Base-by-base conservation (phyloP, 2,113 vertebrate species). In the Crypturellus undulatus region DNA sequence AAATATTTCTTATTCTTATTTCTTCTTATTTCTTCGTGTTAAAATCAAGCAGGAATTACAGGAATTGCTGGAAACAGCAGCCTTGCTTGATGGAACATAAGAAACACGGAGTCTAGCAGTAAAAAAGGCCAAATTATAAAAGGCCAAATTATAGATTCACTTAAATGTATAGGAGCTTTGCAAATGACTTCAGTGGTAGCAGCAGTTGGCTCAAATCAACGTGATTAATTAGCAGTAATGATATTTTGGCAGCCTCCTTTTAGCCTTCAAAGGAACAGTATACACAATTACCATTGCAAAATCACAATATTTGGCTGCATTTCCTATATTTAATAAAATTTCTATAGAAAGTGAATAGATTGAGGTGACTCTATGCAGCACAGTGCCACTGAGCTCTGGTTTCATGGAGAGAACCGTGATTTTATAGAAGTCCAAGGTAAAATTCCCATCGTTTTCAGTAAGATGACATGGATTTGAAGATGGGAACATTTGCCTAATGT, bases 191-290 rank as follows among this genome's bases (percentile, higher is more conserved):
- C 64, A 54, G 82, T 9, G 68, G 63, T n/a, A 93, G 54, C 75
- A 90, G 82, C 54, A 91, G 59, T 1, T 93, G 90, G 85, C 90
- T 90, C 13, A 5, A 67, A 58, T 49, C 54, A 76, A 80, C 26
- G 59, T 82, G 82, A 70, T 95, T 88, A 94, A 95, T 96, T 87
- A 96, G 67, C 82, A 69, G 10, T 80, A 93, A 88, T 79, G 84
- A 65, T 83, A 40, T 87, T 93, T 94, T 92, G 95, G 90, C 96
- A 88, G 76, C 42, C 20, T 45, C 30, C 26, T 79, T 30, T 38
- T 25, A 15, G 18, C 79, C 34, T 92, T 59, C 79, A 54, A 68
- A 92, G 56, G 85, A 91, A 51, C 79, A 85, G 54, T 54, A 83
- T n/a, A 10, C 65, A 65, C 79, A 85, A 73, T 93, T 90, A 77